These are phyloP conservation scores for Abscondita cerata DNA, from an alignment of 2,888 invertebrate species.

Conservation along the genomic window DNA sequence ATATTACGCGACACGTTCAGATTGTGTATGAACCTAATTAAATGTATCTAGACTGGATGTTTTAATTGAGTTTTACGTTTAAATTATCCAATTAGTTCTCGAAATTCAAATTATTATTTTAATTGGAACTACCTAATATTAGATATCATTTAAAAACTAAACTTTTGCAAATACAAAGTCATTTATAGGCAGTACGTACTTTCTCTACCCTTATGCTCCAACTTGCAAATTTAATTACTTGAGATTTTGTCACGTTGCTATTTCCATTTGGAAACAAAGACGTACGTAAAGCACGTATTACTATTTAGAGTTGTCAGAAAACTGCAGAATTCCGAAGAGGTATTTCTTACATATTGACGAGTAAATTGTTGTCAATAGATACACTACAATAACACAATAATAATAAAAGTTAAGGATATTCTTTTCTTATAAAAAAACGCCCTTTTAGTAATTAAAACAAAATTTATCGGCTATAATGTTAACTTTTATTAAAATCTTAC, in stretches of 20 bases:
- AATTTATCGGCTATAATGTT: slow-evolving; percentile 30
- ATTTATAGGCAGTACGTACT: too few relatives aligned
- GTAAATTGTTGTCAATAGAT: too few relatives aligned
- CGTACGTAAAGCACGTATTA: slow-evolving; percentile 22
- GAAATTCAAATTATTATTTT: slow-evolving; percentile 23
- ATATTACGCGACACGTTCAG: slow-evolving; percentile 22
- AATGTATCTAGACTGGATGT: slow-evolving; percentile 27
- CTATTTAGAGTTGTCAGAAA: slow-evolving; percentile 21
- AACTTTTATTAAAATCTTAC: slow-evolving; percentile 29
- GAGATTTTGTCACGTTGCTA: slow-evolving; percentile 12
- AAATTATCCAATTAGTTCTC: slow-evolving; percentile 19
- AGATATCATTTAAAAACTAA: too few relatives aligned
- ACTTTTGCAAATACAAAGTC: too few relatives aligned
- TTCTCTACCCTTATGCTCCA: background rate
- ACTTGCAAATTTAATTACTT: slow-evolving; percentile 19
- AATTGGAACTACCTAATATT: too few relatives aligned
- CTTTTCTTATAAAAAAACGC: slow-evolving; percentile 30
- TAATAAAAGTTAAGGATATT: slow-evolving; percentile 25
- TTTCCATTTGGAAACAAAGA: slow-evolving; percentile 17
- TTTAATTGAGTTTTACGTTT: slow-evolving; percentile 29
- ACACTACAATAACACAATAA: too few relatives aligned
- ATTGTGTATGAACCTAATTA: slow-evolving; percentile 29
- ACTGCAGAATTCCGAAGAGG: slow-evolving; percentile 16
- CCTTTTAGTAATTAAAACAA: slow-evolving; percentile 32
- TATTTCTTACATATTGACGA: too few relatives aligned